Conservation (phyloP, 2,888 invertebrate genomes). For the Scaptodrosophila latifasciaeformis region DNA sequence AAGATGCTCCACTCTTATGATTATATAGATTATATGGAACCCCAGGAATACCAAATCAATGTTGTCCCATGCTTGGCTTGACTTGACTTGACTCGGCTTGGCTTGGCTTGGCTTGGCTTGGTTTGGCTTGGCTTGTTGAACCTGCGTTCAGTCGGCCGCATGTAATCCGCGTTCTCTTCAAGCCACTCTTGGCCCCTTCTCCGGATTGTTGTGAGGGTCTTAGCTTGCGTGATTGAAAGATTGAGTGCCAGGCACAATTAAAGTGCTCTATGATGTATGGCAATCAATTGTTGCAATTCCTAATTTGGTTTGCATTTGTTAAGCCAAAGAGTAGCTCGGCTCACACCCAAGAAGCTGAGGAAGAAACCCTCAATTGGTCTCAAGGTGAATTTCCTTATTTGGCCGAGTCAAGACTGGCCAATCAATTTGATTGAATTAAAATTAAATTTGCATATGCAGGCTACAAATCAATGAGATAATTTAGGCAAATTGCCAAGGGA, state of each 20-base stretch:
- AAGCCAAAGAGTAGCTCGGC: too few relatives aligned
- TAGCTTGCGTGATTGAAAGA: conserved; percentile 65
- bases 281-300: conserved; percentile 63
- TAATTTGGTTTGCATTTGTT: conserved; percentile 47
- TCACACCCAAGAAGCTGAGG: too few relatives aligned
- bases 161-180: conserved; percentile 43
- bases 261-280: conserved; percentile 51
- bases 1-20: conserved; percentile 58
- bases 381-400: too few relatives aligned
- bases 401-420: not conserved
- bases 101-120: not conserved
- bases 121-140: conserved; percentile 4
- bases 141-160: conserved; percentile 33
- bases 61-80: too few relatives aligned
- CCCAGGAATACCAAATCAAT: conserved; percentile 9
- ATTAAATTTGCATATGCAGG: too few relatives aligned
- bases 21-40: conserved; percentile 65
- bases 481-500: too few relatives aligned
- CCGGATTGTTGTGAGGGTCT: conserved; percentile 3
- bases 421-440: not conserved
- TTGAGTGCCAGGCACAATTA: conserved; percentile 72
- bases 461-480: too few relatives aligned
- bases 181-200: not conserved
- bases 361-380: too few relatives aligned
- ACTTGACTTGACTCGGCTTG: conserved; percentile 19